Conservation (phyloP, 2,888 invertebrate genomes). For the Xestia sexstrigata region DNA sequence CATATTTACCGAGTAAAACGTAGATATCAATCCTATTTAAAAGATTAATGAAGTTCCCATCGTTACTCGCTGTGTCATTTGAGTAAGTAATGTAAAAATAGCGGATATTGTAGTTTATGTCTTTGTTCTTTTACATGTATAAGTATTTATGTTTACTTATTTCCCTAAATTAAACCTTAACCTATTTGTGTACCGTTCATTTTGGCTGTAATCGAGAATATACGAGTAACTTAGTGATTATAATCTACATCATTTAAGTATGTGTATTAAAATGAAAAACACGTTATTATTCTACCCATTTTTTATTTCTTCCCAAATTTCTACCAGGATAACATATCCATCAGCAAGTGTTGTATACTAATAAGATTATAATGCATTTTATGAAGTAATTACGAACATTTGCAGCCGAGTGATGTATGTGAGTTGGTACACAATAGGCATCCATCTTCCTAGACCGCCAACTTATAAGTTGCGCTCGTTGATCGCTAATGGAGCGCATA, state of each 20-base stretch:
- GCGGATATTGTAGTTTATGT: conserved; percentile 1
- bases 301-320: conserved; percentile 7
- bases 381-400: conserved; percentile 48
- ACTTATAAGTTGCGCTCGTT: conserved; percentile 57
- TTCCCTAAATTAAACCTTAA: not conserved
- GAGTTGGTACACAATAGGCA: conserved; percentile 50
- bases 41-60: conserved; percentile 25
- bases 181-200: not conserved
- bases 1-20: not conserved
- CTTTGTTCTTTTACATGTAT: not conserved
- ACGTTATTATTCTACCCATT: not conserved
- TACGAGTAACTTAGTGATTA: not conserved
- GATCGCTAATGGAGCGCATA: conserved; percentile 70
- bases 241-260: not conserved
- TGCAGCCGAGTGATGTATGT: conserved; percentile 46
- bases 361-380: conserved; percentile 39
- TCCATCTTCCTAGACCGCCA: conserved; percentile 57
- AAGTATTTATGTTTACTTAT: not conserved
- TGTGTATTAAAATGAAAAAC: not conserved
- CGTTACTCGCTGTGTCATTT: conserved; percentile 18
- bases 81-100: conserved; percentile 27
- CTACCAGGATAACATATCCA: conserved; percentile 28
- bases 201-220: not conserved
- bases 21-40: not conserved
- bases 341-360: conserved; percentile 31